A percentile compares a stretch with the other conserved stretches of the same genome.
phyloP scores from a whole-genome alignment of 2,888 invertebrate genomes.

The Ophioninae sp. region DNA sequence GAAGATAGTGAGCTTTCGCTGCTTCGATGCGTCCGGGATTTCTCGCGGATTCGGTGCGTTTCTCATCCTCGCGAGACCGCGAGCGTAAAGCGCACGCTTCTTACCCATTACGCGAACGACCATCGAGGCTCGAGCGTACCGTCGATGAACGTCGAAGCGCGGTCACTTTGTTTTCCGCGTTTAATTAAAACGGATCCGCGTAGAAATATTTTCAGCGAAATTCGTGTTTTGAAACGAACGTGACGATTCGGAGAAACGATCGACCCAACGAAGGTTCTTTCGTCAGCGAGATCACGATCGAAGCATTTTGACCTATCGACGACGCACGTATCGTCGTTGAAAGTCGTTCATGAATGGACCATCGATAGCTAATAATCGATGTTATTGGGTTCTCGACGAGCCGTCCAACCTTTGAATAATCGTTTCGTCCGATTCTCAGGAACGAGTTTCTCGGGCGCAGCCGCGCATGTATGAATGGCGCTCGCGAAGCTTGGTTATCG shows the following conservation, averaged over 20 bases:
- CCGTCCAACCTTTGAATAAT: not conserved
- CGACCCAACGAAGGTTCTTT: no score
- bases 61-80: no score
- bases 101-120: no score
- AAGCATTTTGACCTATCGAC: not conserved
- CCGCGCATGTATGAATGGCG: not conserved
- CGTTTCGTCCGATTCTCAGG: not conserved
- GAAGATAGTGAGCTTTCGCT: conserved; percentile 26
- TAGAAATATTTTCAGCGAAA: no score
- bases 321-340: not conserved
- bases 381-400: not conserved
- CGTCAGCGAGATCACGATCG: no score
- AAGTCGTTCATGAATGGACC: not conserved
- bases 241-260: no score
- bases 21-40: not conserved
- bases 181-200: no score
- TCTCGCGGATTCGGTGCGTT: not conserved
- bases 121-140: no score
- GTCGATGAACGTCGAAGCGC: no score
- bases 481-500: conserved; percentile 44
- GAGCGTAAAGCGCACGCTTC: no score
- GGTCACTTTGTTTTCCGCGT: no score
- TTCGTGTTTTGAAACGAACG: no score
- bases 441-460: conserved; percentile 1
- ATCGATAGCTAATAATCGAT: conserved; percentile 1